Evolutionary conservation across 2,113 vertebrate species (phyloP).

Genomic region (Stercorarius parasiticus): DNA sequence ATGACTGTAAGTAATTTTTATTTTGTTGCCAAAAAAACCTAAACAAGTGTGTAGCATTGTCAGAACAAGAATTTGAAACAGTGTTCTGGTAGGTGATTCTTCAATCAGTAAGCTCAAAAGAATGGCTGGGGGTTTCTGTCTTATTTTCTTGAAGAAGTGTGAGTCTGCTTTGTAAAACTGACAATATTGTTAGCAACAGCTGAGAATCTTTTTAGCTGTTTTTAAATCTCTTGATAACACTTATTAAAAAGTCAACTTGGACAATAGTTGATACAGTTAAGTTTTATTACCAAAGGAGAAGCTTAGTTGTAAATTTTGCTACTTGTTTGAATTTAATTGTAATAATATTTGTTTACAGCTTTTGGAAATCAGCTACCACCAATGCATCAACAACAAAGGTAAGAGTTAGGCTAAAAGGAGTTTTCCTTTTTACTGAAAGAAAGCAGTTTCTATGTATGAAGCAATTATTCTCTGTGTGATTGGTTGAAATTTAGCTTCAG

Average conservation of each 20-base stretch:
- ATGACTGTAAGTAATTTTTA: constrained; percentile 87
- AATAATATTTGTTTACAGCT: constrained; percentile 72
- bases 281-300: background rate
- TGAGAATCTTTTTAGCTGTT: background rate
- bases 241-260: background rate
- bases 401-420: background rate
- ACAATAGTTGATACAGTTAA: background rate
- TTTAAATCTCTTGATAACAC: background rate
- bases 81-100: constrained; percentile 15
- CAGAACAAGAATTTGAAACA: constrained; percentile 9
- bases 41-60: constrained; percentile 28
- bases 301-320: background rate
- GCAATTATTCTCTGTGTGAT: background rate
- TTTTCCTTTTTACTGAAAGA: background rate
- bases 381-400: constrained; percentile 95
- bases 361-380: constrained; percentile 86
- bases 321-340: background rate
- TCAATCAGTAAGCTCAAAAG: background rate
- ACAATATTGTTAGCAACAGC: background rate
- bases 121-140: background rate
- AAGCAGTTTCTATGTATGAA: background rate
- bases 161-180: background rate
- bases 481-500: background rate
- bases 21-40: constrained; percentile 9
- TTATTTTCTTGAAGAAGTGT: background rate